Evolutionary conservation across 2,113 vertebrate genomes (phyloP), one percentile per base, ranked within the genome.

Genomic region (Ursus arctos): DNA sequence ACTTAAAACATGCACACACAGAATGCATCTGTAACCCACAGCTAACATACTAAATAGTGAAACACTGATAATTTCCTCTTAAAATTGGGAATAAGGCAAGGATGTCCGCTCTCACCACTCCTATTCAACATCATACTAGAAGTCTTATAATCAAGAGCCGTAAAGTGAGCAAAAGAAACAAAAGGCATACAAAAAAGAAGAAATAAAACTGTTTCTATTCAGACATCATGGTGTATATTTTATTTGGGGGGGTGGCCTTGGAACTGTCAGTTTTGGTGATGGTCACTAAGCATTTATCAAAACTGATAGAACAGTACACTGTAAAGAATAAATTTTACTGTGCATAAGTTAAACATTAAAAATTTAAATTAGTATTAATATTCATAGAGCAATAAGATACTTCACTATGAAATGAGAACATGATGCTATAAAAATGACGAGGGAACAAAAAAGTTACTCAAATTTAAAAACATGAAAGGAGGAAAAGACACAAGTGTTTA

Each of bases 381-480:
- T 61, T 10, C 19, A 61, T 0, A 71, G 31, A 92, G 57, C 33
- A 53, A 10, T 49, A 59, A 84, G 26, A 82, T 33, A 65, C 57
- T 74, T 36, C 47, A 92, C 26, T 49, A 49, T 63, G 86, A 90
- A 83, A 92, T 5, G 51, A 79, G 18, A 95, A 91, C 22, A 61
- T 55, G 14, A 65, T 55, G 21, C 57, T 67, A 82, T 49, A 80
- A 94, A 93, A 69, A 61, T 12, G 47, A 33, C 28, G 43, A 87
- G 63, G n/a, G 26, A 57, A 89, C 11, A 89, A 82, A 82, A n/a
- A 74, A 26, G 40, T 36, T 69, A 61, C 28, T 15, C 55, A 83
- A 90, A 95, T 55, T 89, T 57, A 36, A 91, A 95, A 84, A 57
- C 72, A 72, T 19, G 21, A 83, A 47, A 82, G 28, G 21, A 74